These are phyloP conservation scores for Myotis yumanensis DNA, from an alignment of 2,113 vertebrate species.

Conservation along the genomic window DNA sequence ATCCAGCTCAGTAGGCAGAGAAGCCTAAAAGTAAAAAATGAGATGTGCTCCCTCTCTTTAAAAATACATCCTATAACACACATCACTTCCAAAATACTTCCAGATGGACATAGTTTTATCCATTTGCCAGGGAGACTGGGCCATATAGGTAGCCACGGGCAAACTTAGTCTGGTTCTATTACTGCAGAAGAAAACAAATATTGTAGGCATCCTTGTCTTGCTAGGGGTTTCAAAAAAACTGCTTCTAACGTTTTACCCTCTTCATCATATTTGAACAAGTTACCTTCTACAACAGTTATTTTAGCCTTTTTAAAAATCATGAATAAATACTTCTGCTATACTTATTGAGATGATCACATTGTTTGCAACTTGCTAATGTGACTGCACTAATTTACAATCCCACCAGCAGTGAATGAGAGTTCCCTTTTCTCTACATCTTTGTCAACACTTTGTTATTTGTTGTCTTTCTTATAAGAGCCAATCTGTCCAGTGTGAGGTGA, in stretches of 20 bases:
- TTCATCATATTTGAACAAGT: background rate
- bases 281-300: background rate
- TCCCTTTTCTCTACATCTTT: background rate
- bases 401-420: background rate
- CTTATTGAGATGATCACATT: background rate
- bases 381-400: background rate
- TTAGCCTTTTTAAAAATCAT: background rate
- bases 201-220: background rate
- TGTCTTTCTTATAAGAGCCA: background rate
- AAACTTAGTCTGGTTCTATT: background rate
- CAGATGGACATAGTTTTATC: background rate
- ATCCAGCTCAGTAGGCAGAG: background rate
- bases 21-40: background rate
- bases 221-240: background rate
- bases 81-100: background rate
- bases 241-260: background rate
- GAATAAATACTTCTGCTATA: background rate
- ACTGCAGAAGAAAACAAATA: background rate
- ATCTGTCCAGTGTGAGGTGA: background rate
- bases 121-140: background rate
- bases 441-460: background rate
- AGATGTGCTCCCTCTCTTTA: background rate
- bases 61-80: background rate
- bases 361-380: background rate
- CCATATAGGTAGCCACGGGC: background rate